These are phyloP conservation scores for Epizoanthus stellaris DNA, from an alignment of 92 coral and sea anemone genomes.

Conservation along the genomic window DNA sequence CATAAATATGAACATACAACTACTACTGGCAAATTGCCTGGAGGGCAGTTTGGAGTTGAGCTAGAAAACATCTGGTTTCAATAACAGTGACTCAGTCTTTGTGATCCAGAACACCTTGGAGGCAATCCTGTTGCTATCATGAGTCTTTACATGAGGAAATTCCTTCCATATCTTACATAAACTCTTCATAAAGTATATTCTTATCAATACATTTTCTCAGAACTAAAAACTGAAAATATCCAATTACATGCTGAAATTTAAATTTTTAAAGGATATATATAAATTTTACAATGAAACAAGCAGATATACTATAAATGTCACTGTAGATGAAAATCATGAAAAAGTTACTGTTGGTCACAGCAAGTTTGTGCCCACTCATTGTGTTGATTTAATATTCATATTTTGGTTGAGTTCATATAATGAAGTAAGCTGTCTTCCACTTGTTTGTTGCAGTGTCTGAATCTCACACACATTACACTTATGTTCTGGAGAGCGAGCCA, in stretches of 20 bases:
- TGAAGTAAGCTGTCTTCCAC: neutral
- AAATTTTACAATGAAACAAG: conserved; percentile 1
- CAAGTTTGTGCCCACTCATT: neutral
- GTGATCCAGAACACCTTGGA: neutral
- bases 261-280: neutral
- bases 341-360: neutral
- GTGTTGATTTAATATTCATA: neutral
- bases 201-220: neutral
- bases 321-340: too few relatives aligned
- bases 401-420: neutral
- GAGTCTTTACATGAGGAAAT: neutral
- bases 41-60: conserved; percentile 21
- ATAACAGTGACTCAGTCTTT: conserved; percentile 3
- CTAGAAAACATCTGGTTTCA: conserved; percentile 30
- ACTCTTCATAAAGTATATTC: neutral
- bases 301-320: neutral
- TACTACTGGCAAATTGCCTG: conserved; percentile 21
- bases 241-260: neutral
- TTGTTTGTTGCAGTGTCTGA: conserved; percentile 5
- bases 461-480: neutral
- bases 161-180: neutral
- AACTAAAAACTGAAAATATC: conserved; percentile 8
- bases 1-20: neutral
- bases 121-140: neutral
- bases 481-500: neutral